These are phyloP conservation scores for Tetrapedia diversipes DNA, from an alignment of 2,888 invertebrate genomes.

Conservation along the genomic window DNA sequence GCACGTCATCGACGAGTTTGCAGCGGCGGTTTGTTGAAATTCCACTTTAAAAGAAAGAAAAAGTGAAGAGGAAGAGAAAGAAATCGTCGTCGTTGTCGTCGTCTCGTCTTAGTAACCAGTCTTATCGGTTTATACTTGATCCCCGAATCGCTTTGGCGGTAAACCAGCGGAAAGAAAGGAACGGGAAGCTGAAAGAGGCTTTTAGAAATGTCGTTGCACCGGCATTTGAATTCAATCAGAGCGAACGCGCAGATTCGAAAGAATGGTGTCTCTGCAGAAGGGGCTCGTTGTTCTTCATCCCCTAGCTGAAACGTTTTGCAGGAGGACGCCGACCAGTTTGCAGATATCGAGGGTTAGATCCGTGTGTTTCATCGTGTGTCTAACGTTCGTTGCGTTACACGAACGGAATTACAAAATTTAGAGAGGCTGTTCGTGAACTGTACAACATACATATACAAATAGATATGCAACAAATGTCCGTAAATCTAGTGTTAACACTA, in stretches of 20 bases:
- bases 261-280: constrained; percentile 25
- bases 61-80: no score
- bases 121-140: constrained; percentile 9
- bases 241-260: constrained; percentile 26
- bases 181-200: not conserved
- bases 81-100: not conserved
- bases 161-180: constrained; percentile 1
- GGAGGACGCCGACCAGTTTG: constrained; percentile 45
- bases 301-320: constrained; percentile 14
- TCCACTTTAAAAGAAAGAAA: not conserved
- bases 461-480: no score
- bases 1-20: not conserved
- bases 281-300: constrained; percentile 44
- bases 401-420: constrained; percentile 23
- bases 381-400: constrained; percentile 20
- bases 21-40: not conserved
- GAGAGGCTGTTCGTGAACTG: not conserved
- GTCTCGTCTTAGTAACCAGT: not conserved
- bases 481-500: no score
- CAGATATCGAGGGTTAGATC: constrained; percentile 38
- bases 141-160: constrained; percentile 1
- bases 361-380: constrained; percentile 35
- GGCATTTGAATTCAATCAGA: constrained; percentile 30
- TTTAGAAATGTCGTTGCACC: constrained; percentile 15
- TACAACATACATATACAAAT: no score